phyloP scores from a whole-genome alignment of 2,888 invertebrate species.

The Ichneumoninae sp. region DNA sequence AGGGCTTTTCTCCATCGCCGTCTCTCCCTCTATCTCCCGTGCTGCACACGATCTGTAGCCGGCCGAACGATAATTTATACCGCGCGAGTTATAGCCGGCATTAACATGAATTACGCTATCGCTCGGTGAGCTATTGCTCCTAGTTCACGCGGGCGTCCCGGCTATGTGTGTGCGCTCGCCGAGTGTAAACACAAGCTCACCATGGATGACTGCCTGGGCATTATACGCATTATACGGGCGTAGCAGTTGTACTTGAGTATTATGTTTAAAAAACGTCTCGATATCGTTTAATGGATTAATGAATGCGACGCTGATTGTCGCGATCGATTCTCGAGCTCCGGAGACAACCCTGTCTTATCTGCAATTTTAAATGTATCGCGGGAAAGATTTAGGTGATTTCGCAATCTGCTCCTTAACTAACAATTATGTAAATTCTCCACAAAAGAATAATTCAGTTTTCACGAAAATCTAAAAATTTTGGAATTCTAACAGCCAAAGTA shows the following conservation, averaged over 20 bases:
- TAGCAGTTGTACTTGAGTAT: slow-evolving; percentile 6
- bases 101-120: slow-evolving; percentile 71
- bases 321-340: slow-evolving; percentile 1
- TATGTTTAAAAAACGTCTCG: background rate
- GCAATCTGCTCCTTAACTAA: background rate
- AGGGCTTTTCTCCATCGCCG: background rate
- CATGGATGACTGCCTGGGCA: background rate
- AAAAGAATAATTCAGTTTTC: too few species aligned
- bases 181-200: slow-evolving; percentile 49
- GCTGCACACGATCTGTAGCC: slow-evolving; percentile 35
- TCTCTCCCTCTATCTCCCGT: background rate
- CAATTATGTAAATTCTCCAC: background rate
- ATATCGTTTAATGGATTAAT: background rate
- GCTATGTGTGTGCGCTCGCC: slow-evolving; percentile 29
- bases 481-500: too few species aligned
- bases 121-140: slow-evolving; percentile 68
- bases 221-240: slow-evolving; percentile 1
- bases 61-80: slow-evolving; percentile 69
- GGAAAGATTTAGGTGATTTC: slow-evolving; percentile 20
- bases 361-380: background rate
- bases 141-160: slow-evolving; percentile 52
- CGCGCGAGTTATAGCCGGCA: slow-evolving; percentile 68
- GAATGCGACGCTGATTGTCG: slow-evolving; percentile 10
- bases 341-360: background rate
- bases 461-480: background rate